A percentile compares a stretch with the other conserved stretches of the same genome.
These are phyloP conservation scores for Ecdyonurus torrentis DNA, from an alignment of 2,888 invertebrate species.

Conservation along the genomic window DNA sequence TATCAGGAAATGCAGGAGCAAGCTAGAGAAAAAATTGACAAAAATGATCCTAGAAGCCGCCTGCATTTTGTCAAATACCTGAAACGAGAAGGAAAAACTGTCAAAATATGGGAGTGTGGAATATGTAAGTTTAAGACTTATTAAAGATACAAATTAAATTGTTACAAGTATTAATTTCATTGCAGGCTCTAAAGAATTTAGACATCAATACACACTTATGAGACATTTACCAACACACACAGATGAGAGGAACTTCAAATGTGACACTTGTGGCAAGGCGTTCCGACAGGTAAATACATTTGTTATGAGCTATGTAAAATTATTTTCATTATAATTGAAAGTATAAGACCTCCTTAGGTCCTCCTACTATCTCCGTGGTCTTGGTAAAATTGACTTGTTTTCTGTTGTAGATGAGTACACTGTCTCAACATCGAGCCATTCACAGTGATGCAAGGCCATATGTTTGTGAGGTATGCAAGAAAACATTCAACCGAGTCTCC, in stretches of 20 bases:
- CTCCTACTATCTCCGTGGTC: slow-evolving; percentile 2
- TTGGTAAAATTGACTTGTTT: no score
- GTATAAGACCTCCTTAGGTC: slow-evolving; percentile 5
- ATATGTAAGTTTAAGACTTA: slow-evolving; percentile 61
- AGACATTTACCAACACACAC: slow-evolving; percentile 61
- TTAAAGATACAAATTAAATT: neutral
- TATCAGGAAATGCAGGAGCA: neutral
- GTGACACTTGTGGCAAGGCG: slow-evolving; percentile 49
- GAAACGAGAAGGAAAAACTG: slow-evolving; percentile 44
- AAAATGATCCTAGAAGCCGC: slow-evolving; percentile 38
- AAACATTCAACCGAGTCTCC: slow-evolving; percentile 61
- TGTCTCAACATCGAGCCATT: slow-evolving; percentile 61
- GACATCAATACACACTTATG: slow-evolving; percentile 59
- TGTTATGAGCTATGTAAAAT: neutral
- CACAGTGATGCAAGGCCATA: slow-evolving; percentile 60
- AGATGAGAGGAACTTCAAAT: slow-evolving; percentile 58
- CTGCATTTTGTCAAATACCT: slow-evolving; percentile 50
- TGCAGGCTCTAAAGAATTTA: slow-evolving; percentile 52
- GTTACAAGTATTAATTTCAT: slow-evolving; percentile 10
- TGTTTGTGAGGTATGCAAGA: slow-evolving; percentile 54
- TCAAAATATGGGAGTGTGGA: slow-evolving; percentile 58
- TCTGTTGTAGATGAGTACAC: slow-evolving; percentile 53
- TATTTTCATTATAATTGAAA: neutral
- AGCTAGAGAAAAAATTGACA: slow-evolving; percentile 27
- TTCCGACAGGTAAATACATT: slow-evolving; percentile 21